phyloP scores from a whole-genome alignment of 2,113 vertebrate genomes.

The Upupa epops region DNA sequence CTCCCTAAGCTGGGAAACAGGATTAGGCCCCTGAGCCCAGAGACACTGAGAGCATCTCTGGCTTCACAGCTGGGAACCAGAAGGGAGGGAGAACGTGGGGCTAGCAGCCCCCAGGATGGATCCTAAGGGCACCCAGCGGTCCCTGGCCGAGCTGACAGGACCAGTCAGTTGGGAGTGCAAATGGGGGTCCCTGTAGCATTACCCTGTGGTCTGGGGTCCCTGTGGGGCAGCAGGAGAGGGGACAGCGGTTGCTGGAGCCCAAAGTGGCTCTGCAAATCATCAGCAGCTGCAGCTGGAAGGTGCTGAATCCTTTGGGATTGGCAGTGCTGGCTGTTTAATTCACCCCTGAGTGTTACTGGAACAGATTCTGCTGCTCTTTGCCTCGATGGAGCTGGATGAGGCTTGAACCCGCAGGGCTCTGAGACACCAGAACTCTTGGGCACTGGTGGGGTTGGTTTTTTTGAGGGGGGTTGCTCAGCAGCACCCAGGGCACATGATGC shows the following conservation, averaged over 20 bases:
- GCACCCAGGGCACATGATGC: background rate
- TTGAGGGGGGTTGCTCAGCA: background rate
- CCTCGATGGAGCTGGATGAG: background rate
- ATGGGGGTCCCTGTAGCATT: background rate
- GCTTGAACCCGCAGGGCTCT: background rate
- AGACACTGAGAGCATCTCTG: background rate
- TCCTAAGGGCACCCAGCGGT: accelerated
- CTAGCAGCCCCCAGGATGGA: background rate
- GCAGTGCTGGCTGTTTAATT: background rate
- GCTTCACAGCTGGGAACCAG: background rate
- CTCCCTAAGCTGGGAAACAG: background rate
- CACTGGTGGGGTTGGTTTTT: background rate
- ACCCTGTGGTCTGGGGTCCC: background rate
- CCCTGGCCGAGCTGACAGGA: accelerated
- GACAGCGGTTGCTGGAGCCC: background rate
- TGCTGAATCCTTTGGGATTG: background rate
- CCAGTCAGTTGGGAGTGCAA: background rate
- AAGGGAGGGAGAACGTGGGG: background rate
- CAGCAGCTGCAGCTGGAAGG: background rate
- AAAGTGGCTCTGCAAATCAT: accelerated
- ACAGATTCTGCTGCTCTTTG: background rate
- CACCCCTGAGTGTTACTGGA: background rate
- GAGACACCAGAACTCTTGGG: background rate
- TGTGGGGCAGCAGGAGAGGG: background rate
- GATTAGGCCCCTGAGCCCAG: background rate